Conservation (phyloP, 2,797 vertebrate species). For the Hybognathus amarus region DNA sequence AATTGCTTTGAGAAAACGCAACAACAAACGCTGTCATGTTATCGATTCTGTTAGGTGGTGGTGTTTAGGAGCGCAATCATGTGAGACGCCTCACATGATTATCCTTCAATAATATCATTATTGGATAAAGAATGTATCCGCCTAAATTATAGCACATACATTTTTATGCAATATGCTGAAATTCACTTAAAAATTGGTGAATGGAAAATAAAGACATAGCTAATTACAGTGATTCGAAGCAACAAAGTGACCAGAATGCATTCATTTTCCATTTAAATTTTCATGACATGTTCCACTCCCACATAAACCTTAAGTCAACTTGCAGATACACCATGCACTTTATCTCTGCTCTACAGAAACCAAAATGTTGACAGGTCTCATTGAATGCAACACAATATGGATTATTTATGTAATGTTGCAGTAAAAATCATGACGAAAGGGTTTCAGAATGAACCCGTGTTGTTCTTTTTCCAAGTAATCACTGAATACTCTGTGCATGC, state of each 20-base stretch:
- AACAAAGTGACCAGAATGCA: neutral
- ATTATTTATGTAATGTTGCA: neutral
- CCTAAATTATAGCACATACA: no score
- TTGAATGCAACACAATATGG: neutral
- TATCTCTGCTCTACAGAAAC: neutral
- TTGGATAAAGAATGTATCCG: no score
- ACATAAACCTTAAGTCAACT: neutral
- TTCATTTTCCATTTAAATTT: neutral
- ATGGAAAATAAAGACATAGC: neutral
- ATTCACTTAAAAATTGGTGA: neutral
- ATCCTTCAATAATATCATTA: neutral
- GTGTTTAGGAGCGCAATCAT: no score
- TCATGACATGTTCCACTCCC: neutral
- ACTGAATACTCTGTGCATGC: constrained; percentile 48
- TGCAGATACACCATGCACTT: neutral
- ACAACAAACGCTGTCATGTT: neutral
- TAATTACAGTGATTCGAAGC: neutral
- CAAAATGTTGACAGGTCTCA: neutral
- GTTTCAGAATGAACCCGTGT: neutral
- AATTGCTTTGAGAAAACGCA: neutral
- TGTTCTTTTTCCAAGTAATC: neutral
- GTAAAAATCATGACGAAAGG: neutral
- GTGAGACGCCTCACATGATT: no score
- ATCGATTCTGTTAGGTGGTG: no score
- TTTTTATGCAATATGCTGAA: neutral